Percentiles rank a stretch among this genome's conserved stretches.
Conservation (phyloP, 2,797 vertebrate species). For the Pseudochirops cupreus region DNA sequence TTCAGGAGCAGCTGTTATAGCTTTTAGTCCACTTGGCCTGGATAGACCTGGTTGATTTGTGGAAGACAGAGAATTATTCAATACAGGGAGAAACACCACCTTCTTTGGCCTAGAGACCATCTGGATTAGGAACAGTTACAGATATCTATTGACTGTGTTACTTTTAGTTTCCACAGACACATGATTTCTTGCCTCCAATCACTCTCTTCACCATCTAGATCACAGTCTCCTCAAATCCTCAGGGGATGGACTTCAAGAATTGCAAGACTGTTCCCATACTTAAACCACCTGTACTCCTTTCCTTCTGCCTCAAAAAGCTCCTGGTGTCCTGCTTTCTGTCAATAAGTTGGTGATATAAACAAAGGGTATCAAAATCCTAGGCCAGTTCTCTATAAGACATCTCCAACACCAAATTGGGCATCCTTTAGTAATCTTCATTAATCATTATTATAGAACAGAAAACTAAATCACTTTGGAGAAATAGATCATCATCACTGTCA, state of each 20-base stretch:
- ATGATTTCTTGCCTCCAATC: neutral
- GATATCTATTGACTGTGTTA: neutral
- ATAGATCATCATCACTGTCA: neutral
- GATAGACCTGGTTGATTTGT: neutral
- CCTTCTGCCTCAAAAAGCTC: neutral
- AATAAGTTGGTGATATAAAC: neutral
- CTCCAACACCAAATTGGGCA: too few species aligned
- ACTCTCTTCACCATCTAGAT: neutral
- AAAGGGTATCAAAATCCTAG: neutral
- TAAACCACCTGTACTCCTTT: neutral
- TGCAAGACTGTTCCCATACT: neutral
- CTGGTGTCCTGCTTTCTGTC: neutral
- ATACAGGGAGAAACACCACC: neutral
- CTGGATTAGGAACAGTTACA: neutral
- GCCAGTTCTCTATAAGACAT: neutral
- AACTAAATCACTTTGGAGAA: neutral
- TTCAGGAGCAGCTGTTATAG: slow-evolving; percentile 26
- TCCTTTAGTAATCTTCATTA: too few species aligned
- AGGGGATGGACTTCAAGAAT: neutral
- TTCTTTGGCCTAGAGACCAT: neutral
- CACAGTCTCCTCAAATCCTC: neutral
- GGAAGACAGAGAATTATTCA: neutral
- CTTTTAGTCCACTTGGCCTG: neutral
- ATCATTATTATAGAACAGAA: neutral
- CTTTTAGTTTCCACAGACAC: neutral